A percentile compares a stretch with the other conserved stretches of the same genome.
Conservation (phyloP, 2,113 vertebrate genomes). For the Semicossyphus pulcher region DNA sequence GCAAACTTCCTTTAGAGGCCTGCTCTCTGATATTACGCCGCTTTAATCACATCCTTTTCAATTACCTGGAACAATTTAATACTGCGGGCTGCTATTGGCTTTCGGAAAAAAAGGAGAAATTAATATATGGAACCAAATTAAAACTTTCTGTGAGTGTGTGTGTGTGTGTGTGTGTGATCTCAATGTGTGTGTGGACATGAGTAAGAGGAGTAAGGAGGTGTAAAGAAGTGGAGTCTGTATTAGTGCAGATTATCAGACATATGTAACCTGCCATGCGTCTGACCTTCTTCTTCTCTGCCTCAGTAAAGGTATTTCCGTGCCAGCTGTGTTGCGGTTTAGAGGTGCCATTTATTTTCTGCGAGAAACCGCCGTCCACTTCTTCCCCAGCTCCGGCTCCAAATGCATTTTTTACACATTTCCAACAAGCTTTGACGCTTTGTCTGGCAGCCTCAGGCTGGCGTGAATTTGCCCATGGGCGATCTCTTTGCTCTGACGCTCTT, state of each 20-base stretch:
- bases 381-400: constrained; percentile 29
- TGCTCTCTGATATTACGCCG: constrained; percentile 13
- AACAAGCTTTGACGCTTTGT: constrained; percentile 45
- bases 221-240: constrained; percentile 7
- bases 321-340: constrained; percentile 10
- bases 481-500: constrained; percentile 28
- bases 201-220: background rate
- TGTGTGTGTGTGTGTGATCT: background rate
- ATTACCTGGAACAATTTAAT: constrained; percentile 37
- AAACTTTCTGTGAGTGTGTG: constrained; percentile 1
- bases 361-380: constrained; percentile 32
- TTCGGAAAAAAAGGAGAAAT: constrained; percentile 1
- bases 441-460: constrained; percentile 46
- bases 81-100: background rate
- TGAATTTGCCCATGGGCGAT: constrained; percentile 56
- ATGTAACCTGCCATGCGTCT: background rate
- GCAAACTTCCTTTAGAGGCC: constrained; percentile 43
- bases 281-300: background rate
- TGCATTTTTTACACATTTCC: constrained; percentile 48
- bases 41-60: constrained; percentile 40
- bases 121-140: constrained; percentile 9
- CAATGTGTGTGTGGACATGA: constrained; percentile 4
- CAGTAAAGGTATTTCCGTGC: constrained; percentile 16
- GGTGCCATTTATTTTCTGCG: constrained; percentile 26
- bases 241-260: constrained; percentile 27